Evolutionary conservation across 2,113 vertebrate genomes (phyloP).

Genomic region (Aegithalos caudatus): DNA sequence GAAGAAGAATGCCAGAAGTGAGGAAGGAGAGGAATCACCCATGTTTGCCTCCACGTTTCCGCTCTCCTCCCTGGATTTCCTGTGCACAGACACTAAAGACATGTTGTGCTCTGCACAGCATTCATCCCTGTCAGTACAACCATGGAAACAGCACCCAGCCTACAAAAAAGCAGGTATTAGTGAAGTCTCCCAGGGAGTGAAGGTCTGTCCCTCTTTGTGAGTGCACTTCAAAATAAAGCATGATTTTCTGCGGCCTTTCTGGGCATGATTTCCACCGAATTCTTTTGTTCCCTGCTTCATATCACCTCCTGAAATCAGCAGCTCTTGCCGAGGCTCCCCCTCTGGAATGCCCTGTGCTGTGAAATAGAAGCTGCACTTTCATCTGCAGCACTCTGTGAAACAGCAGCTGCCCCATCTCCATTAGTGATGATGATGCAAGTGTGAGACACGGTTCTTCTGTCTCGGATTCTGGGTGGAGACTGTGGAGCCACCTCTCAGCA

Average conservation of each 20-base stretch:
- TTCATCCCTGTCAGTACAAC: not conserved
- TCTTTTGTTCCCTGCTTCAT: not conserved
- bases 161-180: not conserved
- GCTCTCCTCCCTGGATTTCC: not conserved
- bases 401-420: conserved; percentile 13
- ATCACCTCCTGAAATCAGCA: not conserved
- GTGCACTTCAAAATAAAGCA: not conserved
- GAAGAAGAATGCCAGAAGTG: not conserved
- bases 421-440: not conserved
- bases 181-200: not conserved
- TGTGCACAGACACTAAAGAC: not conserved
- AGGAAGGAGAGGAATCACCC: not conserved
- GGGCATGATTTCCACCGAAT: not conserved
- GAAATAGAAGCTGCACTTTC: conserved; percentile 29
- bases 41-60: not conserved
- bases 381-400: not conserved
- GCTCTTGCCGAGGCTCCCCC: not conserved
- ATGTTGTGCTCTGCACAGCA: not conserved
- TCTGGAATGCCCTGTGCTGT: conserved; percentile 6
- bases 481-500: not conserved
- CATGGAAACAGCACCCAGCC: not conserved
- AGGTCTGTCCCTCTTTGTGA: not conserved
- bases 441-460: not conserved
- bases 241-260: not conserved
- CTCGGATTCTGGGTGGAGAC: not conserved